Conservation (phyloP, 2,797 vertebrate species). For the Neostethus bicornis region DNA sequence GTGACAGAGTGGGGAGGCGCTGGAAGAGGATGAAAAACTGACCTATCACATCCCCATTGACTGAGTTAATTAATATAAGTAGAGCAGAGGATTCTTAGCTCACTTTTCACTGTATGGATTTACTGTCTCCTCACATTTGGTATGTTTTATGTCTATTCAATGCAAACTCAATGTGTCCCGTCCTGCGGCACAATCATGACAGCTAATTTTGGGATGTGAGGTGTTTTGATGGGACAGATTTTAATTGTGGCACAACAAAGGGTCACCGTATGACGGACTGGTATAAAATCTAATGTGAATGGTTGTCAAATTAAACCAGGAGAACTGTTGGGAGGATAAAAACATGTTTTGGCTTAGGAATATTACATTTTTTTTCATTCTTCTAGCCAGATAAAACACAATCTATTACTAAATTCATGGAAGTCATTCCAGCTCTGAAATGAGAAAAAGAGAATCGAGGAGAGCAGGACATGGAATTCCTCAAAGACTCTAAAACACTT, state of each 20-base stretch:
- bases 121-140: slow-evolving; percentile 80
- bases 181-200: slow-evolving; percentile 72
- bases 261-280: slow-evolving; percentile 58
- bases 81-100: slow-evolving; percentile 75
- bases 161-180: slow-evolving; percentile 78
- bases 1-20: slow-evolving; percentile 70
- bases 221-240: slow-evolving; percentile 69
- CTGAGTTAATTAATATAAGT: slow-evolving; percentile 84
- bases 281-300: slow-evolving; percentile 61
- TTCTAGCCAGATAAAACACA: slow-evolving; percentile 8
- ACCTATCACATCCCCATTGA: slow-evolving; percentile 82
- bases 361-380: slow-evolving; percentile 7
- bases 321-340: slow-evolving; percentile 49
- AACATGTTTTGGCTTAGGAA: slow-evolving; percentile 23
- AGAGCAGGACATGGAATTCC: slow-evolving; percentile 49
- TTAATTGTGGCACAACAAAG: slow-evolving; percentile 72
- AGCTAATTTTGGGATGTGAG: slow-evolving; percentile 75
- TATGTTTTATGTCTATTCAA: slow-evolving; percentile 81
- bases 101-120: slow-evolving; percentile 82
- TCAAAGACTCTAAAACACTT: slow-evolving; percentile 54
- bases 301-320: slow-evolving; percentile 55
- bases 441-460: slow-evolving; percentile 30
- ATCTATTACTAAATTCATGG: slow-evolving; percentile 9
- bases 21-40: slow-evolving; percentile 78
- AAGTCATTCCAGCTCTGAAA: slow-evolving; percentile 13